phyloP scores from a whole-genome alignment of 2,113 vertebrate genomes.

The Dicaeum eximium region DNA sequence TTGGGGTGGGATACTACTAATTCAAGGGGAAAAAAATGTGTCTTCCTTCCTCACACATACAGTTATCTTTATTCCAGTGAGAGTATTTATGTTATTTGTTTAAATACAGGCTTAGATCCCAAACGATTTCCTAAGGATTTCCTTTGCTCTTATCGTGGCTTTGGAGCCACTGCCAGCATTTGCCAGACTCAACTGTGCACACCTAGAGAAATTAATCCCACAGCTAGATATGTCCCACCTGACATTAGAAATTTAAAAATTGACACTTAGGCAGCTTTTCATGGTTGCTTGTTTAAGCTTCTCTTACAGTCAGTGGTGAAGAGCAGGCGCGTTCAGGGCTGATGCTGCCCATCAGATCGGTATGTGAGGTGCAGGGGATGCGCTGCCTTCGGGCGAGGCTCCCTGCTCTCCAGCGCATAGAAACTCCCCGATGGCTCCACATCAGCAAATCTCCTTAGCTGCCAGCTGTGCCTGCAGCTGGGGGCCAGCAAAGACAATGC shows the following conservation, averaged over 20 bases:
- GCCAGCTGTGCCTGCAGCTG: neutral
- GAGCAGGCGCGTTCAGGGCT: neutral
- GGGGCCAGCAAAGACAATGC: neutral
- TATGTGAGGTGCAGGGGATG: neutral
- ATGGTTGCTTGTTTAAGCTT: neutral
- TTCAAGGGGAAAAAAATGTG: neutral
- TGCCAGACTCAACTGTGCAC: neutral
- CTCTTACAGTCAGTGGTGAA: neutral
- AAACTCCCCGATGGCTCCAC: neutral
- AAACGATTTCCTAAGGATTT: conserved; percentile 20
- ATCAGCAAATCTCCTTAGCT: neutral
- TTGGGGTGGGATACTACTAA: neutral
- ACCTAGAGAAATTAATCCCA: neutral
- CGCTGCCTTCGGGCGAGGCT: neutral
- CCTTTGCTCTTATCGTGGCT: neutral
- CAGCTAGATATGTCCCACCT: neutral
- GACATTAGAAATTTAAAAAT: neutral
- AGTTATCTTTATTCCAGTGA: neutral
- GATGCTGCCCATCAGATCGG: neutral
- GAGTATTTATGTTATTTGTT: neutral
- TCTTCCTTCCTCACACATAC: neutral
- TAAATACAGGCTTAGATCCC: neutral
- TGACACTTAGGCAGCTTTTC: neutral
- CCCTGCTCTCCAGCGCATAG: neutral
- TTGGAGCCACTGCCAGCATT: neutral